A percentile compares a stretch with the other conserved stretches of the same genome.
Conservation (phyloP, 2,797 vertebrate genomes). For the Thalassophryne amazonica region DNA sequence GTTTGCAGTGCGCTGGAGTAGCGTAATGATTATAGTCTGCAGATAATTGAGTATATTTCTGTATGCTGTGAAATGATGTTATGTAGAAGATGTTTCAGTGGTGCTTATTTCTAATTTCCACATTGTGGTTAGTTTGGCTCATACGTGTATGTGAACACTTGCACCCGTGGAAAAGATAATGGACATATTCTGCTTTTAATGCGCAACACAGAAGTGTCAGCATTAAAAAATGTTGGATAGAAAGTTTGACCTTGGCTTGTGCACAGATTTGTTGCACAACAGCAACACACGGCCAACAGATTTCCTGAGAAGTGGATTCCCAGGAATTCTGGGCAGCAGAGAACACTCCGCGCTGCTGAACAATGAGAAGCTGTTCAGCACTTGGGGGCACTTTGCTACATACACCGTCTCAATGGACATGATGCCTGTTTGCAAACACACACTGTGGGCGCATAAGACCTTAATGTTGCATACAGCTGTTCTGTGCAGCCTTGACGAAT, state of each 20-base stretch:
- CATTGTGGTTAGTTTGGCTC: too few species aligned
- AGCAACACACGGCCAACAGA: conserved; percentile 6
- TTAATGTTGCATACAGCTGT: conserved; percentile 11
- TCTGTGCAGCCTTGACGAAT: too few species aligned
- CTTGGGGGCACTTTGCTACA: neutral
- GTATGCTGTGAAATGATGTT: too few species aligned
- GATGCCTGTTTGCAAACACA: conserved; percentile 31
- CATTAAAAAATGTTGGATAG: neutral
- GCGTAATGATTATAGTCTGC: too few species aligned
- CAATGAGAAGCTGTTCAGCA: conserved; percentile 55
- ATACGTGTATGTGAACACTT: too few species aligned
- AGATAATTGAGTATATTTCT: too few species aligned
- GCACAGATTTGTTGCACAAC: conserved; percentile 50
- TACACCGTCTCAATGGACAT: neutral
- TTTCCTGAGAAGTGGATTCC: conserved; percentile 64
- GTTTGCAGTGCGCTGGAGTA: neutral
- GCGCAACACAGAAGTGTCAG: neutral
- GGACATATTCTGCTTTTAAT: neutral
- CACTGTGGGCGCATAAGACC: neutral
- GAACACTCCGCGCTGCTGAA: conserved; percentile 28
- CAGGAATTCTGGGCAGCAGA: conserved; percentile 63
- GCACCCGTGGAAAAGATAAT: neutral
- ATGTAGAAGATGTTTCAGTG: too few species aligned
- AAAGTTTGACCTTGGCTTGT: neutral
- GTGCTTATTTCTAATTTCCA: too few species aligned